Evolutionary conservation across 2,113 vertebrate genomes (phyloP).

Genomic region (Anser brachyrhynchus): DNA sequence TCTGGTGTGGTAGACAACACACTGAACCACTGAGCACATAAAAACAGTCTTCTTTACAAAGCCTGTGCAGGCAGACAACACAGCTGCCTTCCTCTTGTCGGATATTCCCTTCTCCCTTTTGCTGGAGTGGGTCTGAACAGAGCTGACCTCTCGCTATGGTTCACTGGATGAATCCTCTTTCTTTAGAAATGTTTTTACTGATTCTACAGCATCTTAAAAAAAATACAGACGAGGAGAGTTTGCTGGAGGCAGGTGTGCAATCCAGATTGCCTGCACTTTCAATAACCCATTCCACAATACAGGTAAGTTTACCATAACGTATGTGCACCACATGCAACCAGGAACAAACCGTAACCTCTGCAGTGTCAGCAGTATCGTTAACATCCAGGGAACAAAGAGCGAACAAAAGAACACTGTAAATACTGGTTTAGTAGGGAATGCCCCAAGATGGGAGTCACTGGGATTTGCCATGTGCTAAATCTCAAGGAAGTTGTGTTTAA

Average conservation of each 20-base stretch:
- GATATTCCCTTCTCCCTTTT: not conserved
- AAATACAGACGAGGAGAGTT: not conserved
- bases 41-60: not conserved
- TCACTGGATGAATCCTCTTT: not conserved
- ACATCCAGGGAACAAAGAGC: not conserved
- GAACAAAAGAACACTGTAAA: not conserved
- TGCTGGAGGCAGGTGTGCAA: not conserved
- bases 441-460: not conserved
- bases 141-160: not conserved
- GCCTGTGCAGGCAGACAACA: not conserved
- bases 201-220: not conserved
- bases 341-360: not conserved
- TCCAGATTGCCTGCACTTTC: not conserved
- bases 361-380: not conserved
- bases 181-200: not conserved
- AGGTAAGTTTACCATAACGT: not conserved
- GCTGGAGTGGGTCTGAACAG: not conserved
- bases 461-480: not conserved
- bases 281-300: not conserved
- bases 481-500: not conserved
- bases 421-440: not conserved
- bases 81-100: not conserved
- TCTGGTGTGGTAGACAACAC: not conserved
- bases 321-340: not conserved
- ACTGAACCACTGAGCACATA: not conserved